These are phyloP conservation scores for Iguana delicatissima DNA, from an alignment of 2,797 vertebrate species.

Conservation along the genomic window DNA sequence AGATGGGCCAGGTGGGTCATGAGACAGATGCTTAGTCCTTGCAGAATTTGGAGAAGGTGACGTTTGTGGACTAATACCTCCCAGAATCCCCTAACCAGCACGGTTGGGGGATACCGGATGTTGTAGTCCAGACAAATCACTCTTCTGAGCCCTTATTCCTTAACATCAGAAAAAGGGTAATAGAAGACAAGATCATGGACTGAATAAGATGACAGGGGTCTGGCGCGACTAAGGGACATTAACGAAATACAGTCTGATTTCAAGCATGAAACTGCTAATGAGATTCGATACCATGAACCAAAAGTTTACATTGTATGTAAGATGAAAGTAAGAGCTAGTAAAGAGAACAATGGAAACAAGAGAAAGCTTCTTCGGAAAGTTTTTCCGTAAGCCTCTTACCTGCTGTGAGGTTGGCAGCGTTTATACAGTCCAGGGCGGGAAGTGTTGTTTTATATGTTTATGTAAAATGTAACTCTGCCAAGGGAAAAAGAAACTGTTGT, in stretches of 20 bases:
- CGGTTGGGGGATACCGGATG: too few relatives aligned
- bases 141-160: neutral
- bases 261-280: neutral
- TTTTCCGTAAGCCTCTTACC: neutral
- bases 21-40: neutral
- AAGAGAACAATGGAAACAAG: neutral
- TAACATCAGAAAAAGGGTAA: neutral
- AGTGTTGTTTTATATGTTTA: neutral
- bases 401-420: neutral
- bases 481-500: neutral
- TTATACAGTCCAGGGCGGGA: too few relatives aligned
- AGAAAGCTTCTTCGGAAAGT: neutral
- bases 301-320: neutral
- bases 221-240: neutral
- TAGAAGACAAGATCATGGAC: neutral
- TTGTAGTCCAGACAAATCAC: too few relatives aligned
- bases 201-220: neutral
- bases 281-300: neutral
- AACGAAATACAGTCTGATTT: neutral
- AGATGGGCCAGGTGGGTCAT: neutral
- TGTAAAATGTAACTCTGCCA: neutral
- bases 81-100: too few relatives aligned
- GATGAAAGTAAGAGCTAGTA: neutral
- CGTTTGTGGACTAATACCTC: too few relatives aligned
- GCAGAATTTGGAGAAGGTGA: too few relatives aligned